phyloP scores from a whole-genome alignment of 2,797 vertebrate species.

The Malacoctenus gilli region DNA sequence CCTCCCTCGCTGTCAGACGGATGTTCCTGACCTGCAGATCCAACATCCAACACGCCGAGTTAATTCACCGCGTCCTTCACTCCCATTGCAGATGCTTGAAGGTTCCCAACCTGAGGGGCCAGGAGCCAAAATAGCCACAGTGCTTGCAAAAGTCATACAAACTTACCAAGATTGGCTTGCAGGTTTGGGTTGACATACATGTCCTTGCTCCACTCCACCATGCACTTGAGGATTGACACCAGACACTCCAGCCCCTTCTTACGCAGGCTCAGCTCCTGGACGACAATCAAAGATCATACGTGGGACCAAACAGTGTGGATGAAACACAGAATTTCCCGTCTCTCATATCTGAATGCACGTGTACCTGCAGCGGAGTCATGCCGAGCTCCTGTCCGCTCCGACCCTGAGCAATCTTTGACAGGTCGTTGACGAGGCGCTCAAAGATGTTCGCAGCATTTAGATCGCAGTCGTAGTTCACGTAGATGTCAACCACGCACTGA shows the following conservation, averaged over 20 bases:
- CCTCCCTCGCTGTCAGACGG: slow-evolving; percentile 85
- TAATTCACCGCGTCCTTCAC: too few species aligned
- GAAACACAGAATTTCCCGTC: too few species aligned
- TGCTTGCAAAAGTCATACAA: too few species aligned
- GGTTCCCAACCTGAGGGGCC: too few species aligned
- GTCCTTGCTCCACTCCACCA: slow-evolving; percentile 99
- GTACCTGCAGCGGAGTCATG: slow-evolving; percentile 85
- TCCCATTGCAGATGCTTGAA: slow-evolving; percentile 2
- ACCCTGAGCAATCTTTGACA: slow-evolving; percentile 97
- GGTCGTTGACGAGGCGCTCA: slow-evolving; percentile 94
- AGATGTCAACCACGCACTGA: slow-evolving; percentile 98
- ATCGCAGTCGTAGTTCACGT: slow-evolving; percentile 98
- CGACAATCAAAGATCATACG: too few species aligned
- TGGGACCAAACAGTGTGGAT: too few species aligned
- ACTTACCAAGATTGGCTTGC: slow-evolving; percentile 92
- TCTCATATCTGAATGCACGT: too few species aligned
- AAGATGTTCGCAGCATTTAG: slow-evolving; percentile 98
- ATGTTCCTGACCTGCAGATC: slow-evolving; percentile 90
- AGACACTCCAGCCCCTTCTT: slow-evolving; percentile 98
- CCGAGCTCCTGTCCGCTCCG: slow-evolving; percentile 95
- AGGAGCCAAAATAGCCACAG: too few species aligned
- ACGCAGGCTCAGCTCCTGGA: slow-evolving; percentile 93
- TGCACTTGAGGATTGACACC: slow-evolving; percentile 97
- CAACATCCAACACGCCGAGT: too few species aligned
- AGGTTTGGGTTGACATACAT: slow-evolving; percentile 97